Evolutionary conservation across 2,113 vertebrate genomes (phyloP).

Genomic region (Poeciliopsis retropinna): DNA sequence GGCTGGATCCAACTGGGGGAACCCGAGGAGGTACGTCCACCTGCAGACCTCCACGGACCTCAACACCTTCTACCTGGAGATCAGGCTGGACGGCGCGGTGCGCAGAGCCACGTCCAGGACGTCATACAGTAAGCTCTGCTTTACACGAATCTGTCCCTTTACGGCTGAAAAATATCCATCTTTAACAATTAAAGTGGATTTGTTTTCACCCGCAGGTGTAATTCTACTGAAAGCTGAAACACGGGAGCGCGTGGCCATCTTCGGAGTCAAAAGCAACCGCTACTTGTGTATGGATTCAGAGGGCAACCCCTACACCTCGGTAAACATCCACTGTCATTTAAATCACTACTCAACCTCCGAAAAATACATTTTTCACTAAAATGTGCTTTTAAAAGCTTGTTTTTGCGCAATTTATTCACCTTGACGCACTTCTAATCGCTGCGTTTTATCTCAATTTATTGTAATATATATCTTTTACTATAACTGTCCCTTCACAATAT

Average conservation of each 20-base stretch:
- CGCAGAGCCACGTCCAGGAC: conserved; percentile 85
- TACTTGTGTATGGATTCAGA: conserved; percentile 90
- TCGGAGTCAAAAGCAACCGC: conserved; percentile 88
- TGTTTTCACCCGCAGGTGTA: conserved; percentile 79
- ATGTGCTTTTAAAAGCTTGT: background rate
- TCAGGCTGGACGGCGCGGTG: conserved; percentile 84
- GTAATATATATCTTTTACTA: background rate
- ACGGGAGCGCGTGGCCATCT: conserved; percentile 87
- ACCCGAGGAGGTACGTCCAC: conserved; percentile 83
- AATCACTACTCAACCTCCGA: background rate
- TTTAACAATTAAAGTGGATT: background rate
- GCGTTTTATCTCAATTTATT: background rate
- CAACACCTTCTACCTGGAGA: conserved; percentile 91
- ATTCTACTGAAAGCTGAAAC: conserved; percentile 87
- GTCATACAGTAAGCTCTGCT: conserved; percentile 88
- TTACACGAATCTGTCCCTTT: too few species aligned
- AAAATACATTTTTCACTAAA: background rate
- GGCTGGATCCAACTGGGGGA: conserved; percentile 86
- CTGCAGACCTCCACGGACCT: conserved; percentile 81
- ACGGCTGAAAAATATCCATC: background rate
- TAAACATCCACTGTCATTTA: conserved; percentile 70
- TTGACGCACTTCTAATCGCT: conserved; percentile 6
- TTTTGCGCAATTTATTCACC: conserved; percentile 20
- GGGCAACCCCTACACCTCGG: conserved; percentile 90
- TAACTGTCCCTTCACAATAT: background rate